Evolutionary conservation across 2,113 vertebrate species (phyloP), one percentile per base, ranked within the genome.

Genomic region (Bambusicola thoracicus): DNA sequence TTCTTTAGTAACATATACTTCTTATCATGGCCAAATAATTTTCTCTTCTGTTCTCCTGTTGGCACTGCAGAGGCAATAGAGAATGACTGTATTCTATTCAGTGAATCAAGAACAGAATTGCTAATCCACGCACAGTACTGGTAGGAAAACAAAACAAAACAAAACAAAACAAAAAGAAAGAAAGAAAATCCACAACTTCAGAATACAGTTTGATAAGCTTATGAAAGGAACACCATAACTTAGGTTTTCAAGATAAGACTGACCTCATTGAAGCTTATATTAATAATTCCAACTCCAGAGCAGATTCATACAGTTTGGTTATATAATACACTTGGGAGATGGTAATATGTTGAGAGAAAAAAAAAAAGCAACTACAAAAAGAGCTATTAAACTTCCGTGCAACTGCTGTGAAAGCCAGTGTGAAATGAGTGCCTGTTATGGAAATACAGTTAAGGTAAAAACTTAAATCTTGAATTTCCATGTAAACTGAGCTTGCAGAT

Each of bases 1-100:
- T 89, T 27, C 67, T 93, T 70, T 53, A 85, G 49, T 89, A 90
- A 92, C 89, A 91, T 92, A 62, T 91, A 89, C 78, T 95, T 95
- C 91, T 30, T 87, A 94, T 95, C 87, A 92, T 0, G 2, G 75
- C 70, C 48, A 82, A 85, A 76, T 92, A 81, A 79, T 92, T 79
- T 91, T 87, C 78, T 92, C 18, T 19, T 89, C 94, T 93, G 89
- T 76, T 49, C 72, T 91, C 59, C 62, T 82, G 30, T 87, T 92
- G 74, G 70, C 77, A 59, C 44, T 67, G 63, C 58, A 87, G 43
- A 89, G 66, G 40, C 90, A 81, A 58, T 55, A 86, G 74, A 87
- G 36, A 92, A 87, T 90, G 38, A 61, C 78, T 88, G 32, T 63
- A 36, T 73, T 94, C 56, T 85, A 17, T 51, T 92, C 58, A 66